A percentile compares a stretch with the other conserved stretches of the same genome.
These are phyloP conservation scores for Mesocentrotus franciscanus DNA, from an alignment of 53 echinoderm and acorn worm species.

Conservation along the genomic window DNA sequence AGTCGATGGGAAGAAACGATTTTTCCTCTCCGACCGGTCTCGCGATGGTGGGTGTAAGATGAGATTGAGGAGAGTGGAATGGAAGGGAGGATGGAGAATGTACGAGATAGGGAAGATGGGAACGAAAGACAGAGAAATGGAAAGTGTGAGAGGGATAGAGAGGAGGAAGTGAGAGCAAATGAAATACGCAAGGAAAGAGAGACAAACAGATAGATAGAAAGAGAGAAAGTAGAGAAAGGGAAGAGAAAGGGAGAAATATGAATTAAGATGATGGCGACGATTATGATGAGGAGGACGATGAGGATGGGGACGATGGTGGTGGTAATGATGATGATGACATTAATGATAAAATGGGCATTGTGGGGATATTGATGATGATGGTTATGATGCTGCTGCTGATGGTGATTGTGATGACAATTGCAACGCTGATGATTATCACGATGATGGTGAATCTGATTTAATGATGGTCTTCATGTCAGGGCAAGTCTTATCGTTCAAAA, in stretches of 20 bases:
- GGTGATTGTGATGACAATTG: too few relatives aligned
- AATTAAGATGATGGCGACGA: not conserved
- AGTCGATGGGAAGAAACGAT: slow-evolving; percentile 58
- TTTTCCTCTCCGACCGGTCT: slow-evolving; percentile 27
- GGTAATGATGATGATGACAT: too few relatives aligned
- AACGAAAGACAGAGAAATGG: not conserved
- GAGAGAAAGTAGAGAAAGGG: not conserved
- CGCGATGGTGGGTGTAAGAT: slow-evolving; percentile 32
- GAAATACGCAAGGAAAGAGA: not conserved
- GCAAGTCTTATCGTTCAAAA: not conserved
- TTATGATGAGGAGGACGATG: not conserved
- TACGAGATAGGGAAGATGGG: not conserved
- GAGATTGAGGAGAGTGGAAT: not conserved
- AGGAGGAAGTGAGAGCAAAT: not conserved
- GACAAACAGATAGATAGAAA: not conserved
- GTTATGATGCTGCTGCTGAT: too few relatives aligned
- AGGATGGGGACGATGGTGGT: not conserved
- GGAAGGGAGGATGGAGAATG: slow-evolving; percentile 24
- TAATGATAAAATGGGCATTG: not conserved
- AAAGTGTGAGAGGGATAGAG: not conserved
- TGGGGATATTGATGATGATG: too few relatives aligned
- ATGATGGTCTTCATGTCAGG: too few relatives aligned
- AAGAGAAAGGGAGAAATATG: not conserved
- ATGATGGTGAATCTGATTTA: too few relatives aligned
- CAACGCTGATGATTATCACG: too few relatives aligned